Evolutionary conservation across 2,113 vertebrate species (phyloP).

Genomic region (Rhinoderma darwinii): DNA sequence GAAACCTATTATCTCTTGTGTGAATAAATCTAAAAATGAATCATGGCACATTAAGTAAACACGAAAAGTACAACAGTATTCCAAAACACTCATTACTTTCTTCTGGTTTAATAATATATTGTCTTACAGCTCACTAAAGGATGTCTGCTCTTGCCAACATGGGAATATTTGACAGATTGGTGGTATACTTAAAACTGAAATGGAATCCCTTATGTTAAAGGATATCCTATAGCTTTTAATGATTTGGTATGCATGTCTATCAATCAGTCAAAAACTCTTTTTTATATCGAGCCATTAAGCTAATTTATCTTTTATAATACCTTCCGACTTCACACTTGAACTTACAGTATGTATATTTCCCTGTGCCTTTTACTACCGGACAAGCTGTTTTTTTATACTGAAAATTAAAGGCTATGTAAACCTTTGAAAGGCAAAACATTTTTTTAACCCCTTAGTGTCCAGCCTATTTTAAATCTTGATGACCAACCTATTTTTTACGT

Average conservation of each 20-base stretch:
- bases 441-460: too few species aligned
- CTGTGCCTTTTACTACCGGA: not conserved
- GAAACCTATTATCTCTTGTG: constrained; percentile 51
- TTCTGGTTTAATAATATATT: not conserved
- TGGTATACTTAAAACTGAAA: not conserved
- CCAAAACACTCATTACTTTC: constrained; percentile 42
- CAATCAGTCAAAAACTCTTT: not conserved
- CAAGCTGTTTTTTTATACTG: not conserved
- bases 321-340: not conserved
- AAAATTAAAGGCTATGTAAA: too few species aligned
- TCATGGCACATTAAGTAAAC: constrained; percentile 50
- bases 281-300: not conserved
- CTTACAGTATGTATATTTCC: not conserved
- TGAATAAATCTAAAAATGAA: constrained; percentile 51
- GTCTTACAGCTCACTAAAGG: not conserved
- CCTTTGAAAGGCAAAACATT: too few species aligned
- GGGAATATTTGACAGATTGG: not conserved
- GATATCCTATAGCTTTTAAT: not conserved
- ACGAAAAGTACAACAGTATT: constrained; percentile 36
- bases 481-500: too few species aligned
- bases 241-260: not conserved
- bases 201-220: not conserved
- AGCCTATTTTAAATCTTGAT: too few species aligned
- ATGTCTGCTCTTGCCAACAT: not conserved
- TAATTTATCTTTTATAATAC: not conserved